These are phyloP conservation scores for Nesometra sesokonis DNA, from an alignment of 35 echinoderm and acorn worm species.

Conservation along the genomic window DNA sequence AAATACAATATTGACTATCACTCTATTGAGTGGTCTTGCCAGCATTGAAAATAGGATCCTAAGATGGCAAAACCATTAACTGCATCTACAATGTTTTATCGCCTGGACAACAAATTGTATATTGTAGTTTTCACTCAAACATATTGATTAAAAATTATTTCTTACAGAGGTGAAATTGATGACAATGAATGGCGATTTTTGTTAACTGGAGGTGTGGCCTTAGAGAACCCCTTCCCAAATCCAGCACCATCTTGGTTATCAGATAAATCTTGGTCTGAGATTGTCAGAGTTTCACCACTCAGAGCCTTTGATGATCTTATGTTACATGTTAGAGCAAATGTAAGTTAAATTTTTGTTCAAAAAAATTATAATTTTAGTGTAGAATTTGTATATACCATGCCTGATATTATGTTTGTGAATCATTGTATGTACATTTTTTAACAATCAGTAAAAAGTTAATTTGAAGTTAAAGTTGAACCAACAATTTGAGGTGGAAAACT, in stretches of 20 bases:
- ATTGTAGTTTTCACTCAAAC: too few species aligned
- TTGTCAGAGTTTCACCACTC: conserved; percentile 77
- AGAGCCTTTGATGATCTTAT: conserved; percentile 91
- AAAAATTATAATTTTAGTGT: background rate
- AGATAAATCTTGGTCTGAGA: conserved; percentile 95
- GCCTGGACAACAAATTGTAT: too few species aligned
- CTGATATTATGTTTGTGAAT: background rate
- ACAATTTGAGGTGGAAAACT: too few species aligned
- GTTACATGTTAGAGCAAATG: conserved; percentile 87
- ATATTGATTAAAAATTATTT: background rate
- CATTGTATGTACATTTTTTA: background rate
- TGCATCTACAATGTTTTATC: too few species aligned
- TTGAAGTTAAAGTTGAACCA: too few species aligned
- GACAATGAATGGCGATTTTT: conserved; percentile 93
- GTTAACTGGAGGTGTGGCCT: conserved; percentile 84
- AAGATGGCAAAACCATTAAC: too few species aligned
- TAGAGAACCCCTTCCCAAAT: conserved; percentile 97
- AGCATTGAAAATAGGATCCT: too few species aligned
- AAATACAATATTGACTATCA: too few species aligned
- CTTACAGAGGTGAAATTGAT: conserved; percentile 71
- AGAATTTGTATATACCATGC: background rate
- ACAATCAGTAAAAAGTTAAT: background rate
- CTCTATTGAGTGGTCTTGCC: too few species aligned
- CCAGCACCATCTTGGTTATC: conserved; percentile 82
- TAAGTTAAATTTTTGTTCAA: conserved; percentile 20